Percentiles rank a stretch among this genome's conserved stretches.
These are phyloP conservation scores for Drosophila pruinosa DNA, from an alignment of 1,140 invertebrate species.

Conservation along the genomic window DNA sequence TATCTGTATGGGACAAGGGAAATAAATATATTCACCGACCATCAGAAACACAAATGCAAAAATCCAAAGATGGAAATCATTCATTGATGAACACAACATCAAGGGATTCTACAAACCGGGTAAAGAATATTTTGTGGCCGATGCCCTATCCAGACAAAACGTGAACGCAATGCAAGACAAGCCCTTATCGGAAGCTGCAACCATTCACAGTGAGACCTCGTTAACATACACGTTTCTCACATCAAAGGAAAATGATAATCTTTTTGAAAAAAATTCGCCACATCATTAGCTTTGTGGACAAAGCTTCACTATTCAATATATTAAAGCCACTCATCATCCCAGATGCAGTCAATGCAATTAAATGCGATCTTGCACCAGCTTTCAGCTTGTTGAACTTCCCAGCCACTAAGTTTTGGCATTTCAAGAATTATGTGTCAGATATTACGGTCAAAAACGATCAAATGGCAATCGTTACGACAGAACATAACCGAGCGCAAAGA, in stretches of 20 bases:
- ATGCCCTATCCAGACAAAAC: no score
- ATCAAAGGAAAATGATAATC: background rate
- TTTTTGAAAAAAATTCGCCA: background rate
- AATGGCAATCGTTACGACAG: background rate
- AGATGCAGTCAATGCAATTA: no score
- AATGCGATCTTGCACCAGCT: background rate
- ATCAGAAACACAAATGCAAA: background rate
- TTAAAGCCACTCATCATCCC: no score
- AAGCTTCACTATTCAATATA: background rate
- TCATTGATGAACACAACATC: background rate
- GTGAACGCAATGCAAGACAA: background rate
- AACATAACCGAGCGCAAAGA: background rate
- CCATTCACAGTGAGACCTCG: no score
- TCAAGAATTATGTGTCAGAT: no score
- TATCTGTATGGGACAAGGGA: no score
- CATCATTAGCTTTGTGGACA: background rate
- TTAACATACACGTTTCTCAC: no score
- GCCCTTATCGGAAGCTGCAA: background rate
- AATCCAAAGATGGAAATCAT: background rate
- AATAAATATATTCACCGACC: no score
- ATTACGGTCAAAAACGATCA: no score
- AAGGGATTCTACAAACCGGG: background rate
- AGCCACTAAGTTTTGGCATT: no score
- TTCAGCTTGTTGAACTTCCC: background rate
- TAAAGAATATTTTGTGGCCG: no score